Percentiles rank a stretch among this genome's conserved stretches.
Conservation (phyloP, 2,113 vertebrate species). For the Coryphaenoides rupestris region DNA sequence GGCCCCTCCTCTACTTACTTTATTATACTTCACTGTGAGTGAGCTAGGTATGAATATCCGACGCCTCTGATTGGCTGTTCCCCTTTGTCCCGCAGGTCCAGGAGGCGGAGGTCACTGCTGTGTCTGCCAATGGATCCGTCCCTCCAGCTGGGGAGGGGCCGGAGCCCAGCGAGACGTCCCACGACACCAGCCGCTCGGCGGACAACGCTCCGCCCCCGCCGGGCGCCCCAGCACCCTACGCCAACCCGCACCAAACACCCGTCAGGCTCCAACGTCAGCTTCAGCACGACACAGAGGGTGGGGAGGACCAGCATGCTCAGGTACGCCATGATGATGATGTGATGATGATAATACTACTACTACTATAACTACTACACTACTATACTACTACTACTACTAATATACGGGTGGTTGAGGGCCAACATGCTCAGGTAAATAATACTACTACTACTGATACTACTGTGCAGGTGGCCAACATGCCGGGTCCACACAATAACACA, state of each 20-base stretch:
- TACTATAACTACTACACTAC: too few species aligned
- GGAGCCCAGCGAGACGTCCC: conserved; percentile 77
- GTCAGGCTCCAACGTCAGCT: conserved; percentile 93
- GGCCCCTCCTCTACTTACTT: too few species aligned
- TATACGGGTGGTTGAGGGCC: conserved; percentile 55
- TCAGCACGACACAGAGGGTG: conserved; percentile 88
- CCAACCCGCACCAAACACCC: conserved; percentile 82
- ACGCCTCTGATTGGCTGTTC: neutral
- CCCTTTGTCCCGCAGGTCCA: conserved; percentile 47
- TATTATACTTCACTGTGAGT: too few species aligned
- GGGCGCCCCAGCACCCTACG: conserved; percentile 47
- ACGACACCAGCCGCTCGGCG: conserved; percentile 72
- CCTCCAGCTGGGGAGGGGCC: conserved; percentile 72
- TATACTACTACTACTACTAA: too few species aligned
- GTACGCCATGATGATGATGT: neutral
- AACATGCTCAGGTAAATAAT: conserved; percentile 33
- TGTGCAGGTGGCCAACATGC: too few species aligned
- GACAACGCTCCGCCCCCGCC: conserved; percentile 73
- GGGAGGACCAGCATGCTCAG: conserved; percentile 72
- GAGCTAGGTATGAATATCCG: too few species aligned
- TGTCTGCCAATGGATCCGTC: conserved; percentile 70
- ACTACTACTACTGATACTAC: too few species aligned
- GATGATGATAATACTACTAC: too few species aligned
- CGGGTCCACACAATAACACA: too few species aligned
- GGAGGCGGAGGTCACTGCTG: conserved; percentile 71